Base-by-base conservation (phyloP, 2,113 vertebrate species). In the Toxotes chatareus region DNA sequence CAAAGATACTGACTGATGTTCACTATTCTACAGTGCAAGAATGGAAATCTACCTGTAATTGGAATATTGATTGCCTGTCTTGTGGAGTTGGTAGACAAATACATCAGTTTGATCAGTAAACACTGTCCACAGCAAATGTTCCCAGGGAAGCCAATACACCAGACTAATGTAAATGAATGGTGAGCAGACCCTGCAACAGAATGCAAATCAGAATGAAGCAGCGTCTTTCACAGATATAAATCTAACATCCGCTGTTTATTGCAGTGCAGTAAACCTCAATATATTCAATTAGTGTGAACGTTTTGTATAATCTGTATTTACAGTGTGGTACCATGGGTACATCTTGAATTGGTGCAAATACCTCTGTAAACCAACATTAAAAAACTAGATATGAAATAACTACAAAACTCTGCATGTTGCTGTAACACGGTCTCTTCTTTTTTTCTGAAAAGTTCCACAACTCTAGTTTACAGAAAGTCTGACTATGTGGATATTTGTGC, bases 31-130 rank as follows among this genome's bases (percentile, higher is more conserved):
- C 66, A 19, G 36, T 65, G 63, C 57, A 86, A 82, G 83, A 84
- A 86, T 86, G 82, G 82, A 88, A 91, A 92, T 87, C 79, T 79
- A 90, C 89, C 86, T 92, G 88, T 92, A 91, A 92, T 88, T 89
- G 86, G 75, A 84, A 83, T 93, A 94, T 94, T 90, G 93, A 95
- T 87, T 53, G 21, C 12, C 68, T 90, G 91, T 88, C 92, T 67
- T 1, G 71, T 66, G 36, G 79, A 84, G 81, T 89, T 77, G 68
- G 74, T 78, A 10, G 83, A 92, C 86, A 88, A 90, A 92, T 90
- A 78, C 87, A 89, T 93, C 91, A 92, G 91, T 46, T 14, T 89
- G 88, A 92, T 90, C 87, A 84, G 87, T 90, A 89, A 90, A 86
- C 86, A 86, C 38, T 80, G 68, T 84, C 55, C 34, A 77, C 66